phyloP scores from a whole-genome alignment of 2,113 vertebrate genomes.

The Lichenostomus cassidix region DNA sequence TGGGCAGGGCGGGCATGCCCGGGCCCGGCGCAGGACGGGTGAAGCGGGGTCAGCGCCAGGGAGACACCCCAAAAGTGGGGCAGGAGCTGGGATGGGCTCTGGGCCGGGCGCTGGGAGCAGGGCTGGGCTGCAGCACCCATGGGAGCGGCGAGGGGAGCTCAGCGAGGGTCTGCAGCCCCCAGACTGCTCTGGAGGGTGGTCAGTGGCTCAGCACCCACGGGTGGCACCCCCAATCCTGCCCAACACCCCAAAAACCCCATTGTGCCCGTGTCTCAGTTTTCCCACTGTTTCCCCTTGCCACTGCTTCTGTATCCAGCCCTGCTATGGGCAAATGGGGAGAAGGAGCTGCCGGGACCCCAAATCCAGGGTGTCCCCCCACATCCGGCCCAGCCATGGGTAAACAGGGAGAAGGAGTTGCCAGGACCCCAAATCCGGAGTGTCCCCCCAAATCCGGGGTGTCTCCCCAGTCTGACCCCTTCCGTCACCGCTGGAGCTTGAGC shows the following conservation, averaged over 20 bases:
- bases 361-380: background rate
- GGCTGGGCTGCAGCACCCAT: background rate
- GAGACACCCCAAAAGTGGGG: background rate
- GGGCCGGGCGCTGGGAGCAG: background rate
- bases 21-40: background rate
- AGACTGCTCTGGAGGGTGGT: fast-evolving
- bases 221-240: no score
- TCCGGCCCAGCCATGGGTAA: background rate
- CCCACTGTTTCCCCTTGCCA: background rate
- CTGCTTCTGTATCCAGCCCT: background rate
- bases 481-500: background rate
- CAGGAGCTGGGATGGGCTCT: background rate
- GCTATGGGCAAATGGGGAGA: background rate
- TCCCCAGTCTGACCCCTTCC: no score
- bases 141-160: background rate
- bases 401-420: background rate
- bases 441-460: no score
- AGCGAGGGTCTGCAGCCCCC: background rate
- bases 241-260: background rate
- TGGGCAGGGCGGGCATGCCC: background rate
- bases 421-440: no score
- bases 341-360: background rate
- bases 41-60: background rate
- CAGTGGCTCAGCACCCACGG: background rate
- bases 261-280: background rate